phyloP scores from a whole-genome alignment of 2,888 invertebrate genomes.

The Dasypolia templi region DNA sequence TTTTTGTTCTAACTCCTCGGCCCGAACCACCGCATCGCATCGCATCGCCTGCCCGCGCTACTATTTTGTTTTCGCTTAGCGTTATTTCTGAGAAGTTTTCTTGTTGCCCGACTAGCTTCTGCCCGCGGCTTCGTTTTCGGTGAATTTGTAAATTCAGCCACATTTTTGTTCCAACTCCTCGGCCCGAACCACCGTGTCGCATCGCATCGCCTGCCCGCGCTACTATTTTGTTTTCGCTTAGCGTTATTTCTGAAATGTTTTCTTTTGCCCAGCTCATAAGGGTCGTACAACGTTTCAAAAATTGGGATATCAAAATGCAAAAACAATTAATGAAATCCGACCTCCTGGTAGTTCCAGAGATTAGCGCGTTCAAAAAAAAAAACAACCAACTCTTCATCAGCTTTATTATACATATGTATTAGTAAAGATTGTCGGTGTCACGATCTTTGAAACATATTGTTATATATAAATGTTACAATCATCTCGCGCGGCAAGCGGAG shows the following conservation, averaged over 20 bases:
- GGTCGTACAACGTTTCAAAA: not conserved
- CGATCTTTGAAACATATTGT: constrained; percentile 15
- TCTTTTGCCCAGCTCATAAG: not conserved
- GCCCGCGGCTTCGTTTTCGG: not conserved
- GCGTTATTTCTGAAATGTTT: no score
- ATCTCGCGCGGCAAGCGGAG: constrained; percentile 11
- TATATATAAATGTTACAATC: not conserved
- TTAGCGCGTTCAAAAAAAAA: not conserved
- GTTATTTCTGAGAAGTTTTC: no score
- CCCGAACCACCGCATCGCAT: not conserved
- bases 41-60: not conserved
- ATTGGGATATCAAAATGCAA: not conserved
- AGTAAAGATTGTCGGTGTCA: not conserved
- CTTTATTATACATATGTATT: not conserved
- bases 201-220: not conserved
- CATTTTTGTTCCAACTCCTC: not conserved
- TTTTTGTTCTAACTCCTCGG: not conserved
- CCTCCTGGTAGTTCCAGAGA: not conserved
- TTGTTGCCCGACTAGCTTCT: not conserved
- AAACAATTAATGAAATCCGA: not conserved
- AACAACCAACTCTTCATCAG: not conserved
- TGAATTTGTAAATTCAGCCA: not conserved
- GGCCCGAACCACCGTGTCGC: not conserved
- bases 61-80: not conserved
- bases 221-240: not conserved